Conservation (phyloP, 2,888 invertebrate genomes). For the Julus scandinavius region DNA sequence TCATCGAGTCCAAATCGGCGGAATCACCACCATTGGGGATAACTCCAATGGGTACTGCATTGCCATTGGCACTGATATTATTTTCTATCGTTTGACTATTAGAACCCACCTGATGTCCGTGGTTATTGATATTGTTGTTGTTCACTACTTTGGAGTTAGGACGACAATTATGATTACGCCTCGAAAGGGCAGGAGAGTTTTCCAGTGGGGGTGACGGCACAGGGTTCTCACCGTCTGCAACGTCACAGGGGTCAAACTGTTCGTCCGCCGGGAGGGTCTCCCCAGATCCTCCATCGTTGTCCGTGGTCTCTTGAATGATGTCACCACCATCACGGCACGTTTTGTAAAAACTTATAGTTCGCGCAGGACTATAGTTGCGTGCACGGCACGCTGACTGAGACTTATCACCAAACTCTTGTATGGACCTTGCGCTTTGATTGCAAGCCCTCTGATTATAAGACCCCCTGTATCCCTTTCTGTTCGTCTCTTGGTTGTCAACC, state of each 20-base stretch:
- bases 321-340: neutral
- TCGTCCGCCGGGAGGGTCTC: conserved; percentile 52
- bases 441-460: neutral
- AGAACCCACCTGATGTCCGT: neutral
- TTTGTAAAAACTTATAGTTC: conserved; percentile 43
- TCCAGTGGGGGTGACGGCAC: neutral
- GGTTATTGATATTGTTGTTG: neutral
- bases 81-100: neutral
- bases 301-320: conserved; percentile 4
- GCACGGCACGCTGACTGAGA: neutral
- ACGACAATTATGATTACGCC: neutral
- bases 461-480: neutral
- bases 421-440: conserved; percentile 43
- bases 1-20: neutral
- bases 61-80: neutral
- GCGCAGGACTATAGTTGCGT: conserved; percentile 52
- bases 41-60: neutral
- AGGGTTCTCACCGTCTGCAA: neutral
- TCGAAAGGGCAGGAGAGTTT: neutral
- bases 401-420: conserved; percentile 47
- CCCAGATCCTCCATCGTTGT: conserved; percentile 35
- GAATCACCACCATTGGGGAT: neutral
- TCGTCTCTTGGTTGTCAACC: neutral
- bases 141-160: neutral
- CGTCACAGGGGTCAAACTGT: neutral